Evolutionary conservation across 1,140 invertebrate genomes (phyloP).

Genomic region (Psilanteris sp.): DNA sequence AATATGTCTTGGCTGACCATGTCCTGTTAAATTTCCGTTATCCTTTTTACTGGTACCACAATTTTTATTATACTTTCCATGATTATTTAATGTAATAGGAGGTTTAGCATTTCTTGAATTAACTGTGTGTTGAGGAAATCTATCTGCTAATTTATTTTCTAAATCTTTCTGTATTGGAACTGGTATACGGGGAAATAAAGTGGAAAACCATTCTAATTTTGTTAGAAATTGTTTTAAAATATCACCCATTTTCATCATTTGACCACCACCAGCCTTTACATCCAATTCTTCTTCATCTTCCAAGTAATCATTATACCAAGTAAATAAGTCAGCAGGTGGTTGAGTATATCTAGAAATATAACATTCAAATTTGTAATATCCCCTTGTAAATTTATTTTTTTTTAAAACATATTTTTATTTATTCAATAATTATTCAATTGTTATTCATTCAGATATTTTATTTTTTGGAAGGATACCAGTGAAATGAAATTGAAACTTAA

Average conservation of each 20-base stretch:
- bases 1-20: conserved; percentile 75
- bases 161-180: conserved; percentile 97
- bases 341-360: conserved; percentile 91
- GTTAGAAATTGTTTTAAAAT: conserved; percentile 96
- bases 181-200: conserved; percentile 99
- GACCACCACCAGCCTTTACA: conserved; percentile 97
- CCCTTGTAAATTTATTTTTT: too few species aligned
- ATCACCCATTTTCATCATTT: conserved; percentile 95
- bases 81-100: conserved; percentile 76
- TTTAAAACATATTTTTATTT: background rate
- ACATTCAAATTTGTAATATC: too few species aligned
- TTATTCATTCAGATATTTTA: too few species aligned
- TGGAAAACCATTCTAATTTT: conserved; percentile 98
- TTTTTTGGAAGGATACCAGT: too few species aligned
- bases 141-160: conserved; percentile 86
- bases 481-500: too few species aligned
- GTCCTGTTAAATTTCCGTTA: conserved; percentile 65
- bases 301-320: conserved; percentile 98
- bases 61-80: conserved; percentile 73
- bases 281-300: conserved; percentile 98
- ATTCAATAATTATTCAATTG: too few species aligned
- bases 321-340: conserved; percentile 95
- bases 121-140: conserved; percentile 78
- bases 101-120: conserved; percentile 75
- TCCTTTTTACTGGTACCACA: conserved; percentile 67